Base-by-base conservation (phyloP, 30 jellyfish, hydroid and myxozoan species). In the Sanderia malayensis region DNA sequence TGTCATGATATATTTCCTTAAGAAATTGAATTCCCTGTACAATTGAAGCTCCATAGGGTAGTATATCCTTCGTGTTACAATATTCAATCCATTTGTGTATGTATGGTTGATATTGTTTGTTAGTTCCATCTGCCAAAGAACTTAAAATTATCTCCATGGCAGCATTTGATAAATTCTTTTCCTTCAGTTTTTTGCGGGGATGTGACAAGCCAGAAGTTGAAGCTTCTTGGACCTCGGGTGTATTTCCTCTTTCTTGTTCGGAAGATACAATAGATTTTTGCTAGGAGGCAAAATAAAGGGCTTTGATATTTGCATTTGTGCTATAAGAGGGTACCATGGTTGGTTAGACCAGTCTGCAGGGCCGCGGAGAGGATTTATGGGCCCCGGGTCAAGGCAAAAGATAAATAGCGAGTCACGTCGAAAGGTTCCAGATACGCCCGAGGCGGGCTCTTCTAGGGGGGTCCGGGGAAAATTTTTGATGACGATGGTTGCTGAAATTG, bases 321-420 rank as follows among this genome's bases (percentile, higher is more conserved):
- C 41, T 2, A 24, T 46, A 15, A 25, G 75, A n/a, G 89, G 41
- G 23, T 25, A 65, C 87, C 87, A 75, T 11, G 52, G 15, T 7
- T 62, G 29, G 46, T 57, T 1, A 11, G 87, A 80, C 85, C 87
- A 30, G n/a, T n/a, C n/a, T n/a, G n/a, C n/a, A n/a, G n/a, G n/a
- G n/a, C n/a, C n/a, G n/a, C n/a, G n/a, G n/a, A n/a, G n/a, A n/a
- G n/a, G n/a, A n/a, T n/a, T n/a, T n/a, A n/a, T n/a, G n/a, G n/a
- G n/a, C n/a, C n/a, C n/a, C n/a, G n/a, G n/a, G n/a, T n/a, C n/a
- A n/a, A n/a, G n/a, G n/a, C n/a, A n/a, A n/a, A n/a, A n/a, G n/a
- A n/a, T n/a, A n/a, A n/a, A n/a, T n/a, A n/a, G n/a, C n/a, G n/a
- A n/a, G n/a, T n/a, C n/a, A n/a, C n/a, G n/a, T n/a, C n/a, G n/a